A percentile compares a stretch with the other conserved stretches of the same genome.
Conservation (phyloP, 2,113 vertebrate genomes). For the Eudyptes chrysolophus region DNA sequence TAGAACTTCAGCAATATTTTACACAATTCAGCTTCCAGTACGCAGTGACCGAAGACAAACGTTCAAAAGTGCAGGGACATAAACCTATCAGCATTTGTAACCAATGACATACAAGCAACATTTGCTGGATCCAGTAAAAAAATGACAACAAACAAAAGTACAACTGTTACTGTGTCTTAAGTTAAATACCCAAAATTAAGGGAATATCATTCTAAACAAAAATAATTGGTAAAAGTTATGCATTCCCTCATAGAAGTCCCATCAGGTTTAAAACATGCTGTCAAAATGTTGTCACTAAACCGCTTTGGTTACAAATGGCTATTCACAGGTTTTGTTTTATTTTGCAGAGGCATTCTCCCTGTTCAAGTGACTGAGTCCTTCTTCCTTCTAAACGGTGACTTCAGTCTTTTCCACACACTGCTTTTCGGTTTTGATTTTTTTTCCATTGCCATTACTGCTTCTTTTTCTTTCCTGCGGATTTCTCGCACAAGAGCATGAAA, state of each 20-base stretch:
- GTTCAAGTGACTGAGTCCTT: slow-evolving; percentile 81
- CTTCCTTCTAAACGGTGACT: slow-evolving; percentile 82
- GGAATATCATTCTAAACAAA: neutral
- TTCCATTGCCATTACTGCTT: slow-evolving; percentile 75
- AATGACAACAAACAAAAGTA: neutral
- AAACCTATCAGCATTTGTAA: neutral
- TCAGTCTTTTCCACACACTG: slow-evolving; percentile 84
- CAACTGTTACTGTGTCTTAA: neutral
- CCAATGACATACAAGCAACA: neutral
- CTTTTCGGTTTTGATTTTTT: slow-evolving; percentile 75
- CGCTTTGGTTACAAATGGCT: neutral
- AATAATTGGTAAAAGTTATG: neutral
- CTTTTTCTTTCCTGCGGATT: slow-evolving; percentile 83
- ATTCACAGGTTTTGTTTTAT: neutral
- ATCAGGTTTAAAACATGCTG: neutral
- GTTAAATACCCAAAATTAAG: neutral
- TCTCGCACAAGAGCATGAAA: slow-evolving; percentile 86
- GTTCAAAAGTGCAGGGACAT: neutral
- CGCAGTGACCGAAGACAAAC: neutral
- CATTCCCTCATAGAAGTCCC: neutral
- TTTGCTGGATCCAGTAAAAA: neutral
- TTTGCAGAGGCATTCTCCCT: neutral
- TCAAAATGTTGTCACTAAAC: neutral
- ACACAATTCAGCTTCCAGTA: neutral
- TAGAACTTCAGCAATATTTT: neutral